Evolutionary conservation across 2,888 invertebrate species (phyloP).

Genomic region (Coenonympha glycerion): DNA sequence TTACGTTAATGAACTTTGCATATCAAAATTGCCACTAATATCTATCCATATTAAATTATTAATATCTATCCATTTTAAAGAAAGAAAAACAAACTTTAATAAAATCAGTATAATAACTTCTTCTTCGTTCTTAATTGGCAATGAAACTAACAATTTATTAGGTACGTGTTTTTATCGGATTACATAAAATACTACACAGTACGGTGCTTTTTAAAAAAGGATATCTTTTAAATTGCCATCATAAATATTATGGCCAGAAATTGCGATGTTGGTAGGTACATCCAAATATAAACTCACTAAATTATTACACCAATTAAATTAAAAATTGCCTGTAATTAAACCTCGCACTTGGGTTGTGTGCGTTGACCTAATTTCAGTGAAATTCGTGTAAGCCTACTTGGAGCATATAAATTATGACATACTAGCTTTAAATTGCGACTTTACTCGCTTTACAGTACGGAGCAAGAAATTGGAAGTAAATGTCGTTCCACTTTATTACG

Average conservation of each 20-base stretch:
- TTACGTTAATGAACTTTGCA: no score
- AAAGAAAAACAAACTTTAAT: no score
- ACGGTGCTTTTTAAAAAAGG: background rate
- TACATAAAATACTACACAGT: background rate
- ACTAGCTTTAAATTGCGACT: background rate
- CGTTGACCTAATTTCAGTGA: slow-evolving; percentile 18
- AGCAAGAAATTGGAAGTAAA: no score
- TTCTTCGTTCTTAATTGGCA: background rate
- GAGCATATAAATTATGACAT: slow-evolving; percentile 27
- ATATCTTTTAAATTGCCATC: background rate
- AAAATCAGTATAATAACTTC: background rate
- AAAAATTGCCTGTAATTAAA: slow-evolving; percentile 22
- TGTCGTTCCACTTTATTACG: no score
- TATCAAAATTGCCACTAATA: no score
- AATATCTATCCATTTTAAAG: no score
- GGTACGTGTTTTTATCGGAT: background rate
- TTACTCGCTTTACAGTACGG: background rate
- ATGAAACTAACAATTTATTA: background rate
- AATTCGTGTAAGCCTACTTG: slow-evolving; percentile 7
- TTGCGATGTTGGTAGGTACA: slow-evolving; percentile 17
- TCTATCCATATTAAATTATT: no score
- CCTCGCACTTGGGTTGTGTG: slow-evolving; percentile 8
- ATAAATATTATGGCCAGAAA: slow-evolving; percentile 9
- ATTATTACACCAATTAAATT: slow-evolving; percentile 23
- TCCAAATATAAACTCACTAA: slow-evolving; percentile 18